Evolutionary conservation across 1,140 invertebrate species (phyloP).

Genomic region (Medauroidea extradentata): DNA sequence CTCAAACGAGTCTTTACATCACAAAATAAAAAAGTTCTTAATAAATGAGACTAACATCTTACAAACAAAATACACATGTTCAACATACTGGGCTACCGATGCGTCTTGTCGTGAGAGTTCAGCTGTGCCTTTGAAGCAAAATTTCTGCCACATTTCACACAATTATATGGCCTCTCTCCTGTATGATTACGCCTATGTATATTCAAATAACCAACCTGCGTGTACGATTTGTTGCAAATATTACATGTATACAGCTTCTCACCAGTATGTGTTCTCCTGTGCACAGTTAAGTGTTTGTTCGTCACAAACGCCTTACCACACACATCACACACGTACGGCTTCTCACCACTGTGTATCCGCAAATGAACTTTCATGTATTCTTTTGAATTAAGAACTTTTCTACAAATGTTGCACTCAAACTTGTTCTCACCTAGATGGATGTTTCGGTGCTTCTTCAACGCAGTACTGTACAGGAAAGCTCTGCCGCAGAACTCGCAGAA

Average conservation of each 20-base stretch:
- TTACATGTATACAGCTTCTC: slow-evolving; percentile 36
- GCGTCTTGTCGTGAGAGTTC: background rate
- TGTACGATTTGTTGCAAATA: slow-evolving; percentile 35
- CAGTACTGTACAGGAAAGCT: slow-evolving; percentile 10
- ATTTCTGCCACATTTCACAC: slow-evolving; percentile 9
- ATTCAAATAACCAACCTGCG: slow-evolving; percentile 1
- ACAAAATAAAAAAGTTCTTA: too few relatives aligned
- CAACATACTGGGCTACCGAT: too few relatives aligned
- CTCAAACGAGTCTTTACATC: too few relatives aligned
- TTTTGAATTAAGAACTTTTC: slow-evolving; percentile 59
- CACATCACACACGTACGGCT: slow-evolving; percentile 28
- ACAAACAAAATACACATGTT: too few relatives aligned
- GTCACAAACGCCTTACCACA: slow-evolving; percentile 27
- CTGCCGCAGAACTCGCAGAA: slow-evolving; percentile 11
- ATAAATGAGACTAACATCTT: too few relatives aligned
- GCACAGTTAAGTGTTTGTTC: slow-evolving; percentile 28
- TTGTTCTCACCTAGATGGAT: slow-evolving; percentile 32
- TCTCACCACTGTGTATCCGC: slow-evolving; percentile 18
- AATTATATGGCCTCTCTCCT: slow-evolving; percentile 7
- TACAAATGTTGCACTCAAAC: slow-evolving; percentile 21
- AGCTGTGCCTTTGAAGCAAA: slow-evolving; percentile 2
- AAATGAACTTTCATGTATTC: slow-evolving; percentile 68
- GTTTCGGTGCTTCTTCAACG: slow-evolving; percentile 12
- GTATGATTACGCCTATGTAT: slow-evolving; percentile 7
- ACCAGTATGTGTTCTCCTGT: slow-evolving; percentile 35